These are phyloP conservation scores for Oceanites oceanicus DNA, from an alignment of 2,113 vertebrate species.

Conservation along the genomic window DNA sequence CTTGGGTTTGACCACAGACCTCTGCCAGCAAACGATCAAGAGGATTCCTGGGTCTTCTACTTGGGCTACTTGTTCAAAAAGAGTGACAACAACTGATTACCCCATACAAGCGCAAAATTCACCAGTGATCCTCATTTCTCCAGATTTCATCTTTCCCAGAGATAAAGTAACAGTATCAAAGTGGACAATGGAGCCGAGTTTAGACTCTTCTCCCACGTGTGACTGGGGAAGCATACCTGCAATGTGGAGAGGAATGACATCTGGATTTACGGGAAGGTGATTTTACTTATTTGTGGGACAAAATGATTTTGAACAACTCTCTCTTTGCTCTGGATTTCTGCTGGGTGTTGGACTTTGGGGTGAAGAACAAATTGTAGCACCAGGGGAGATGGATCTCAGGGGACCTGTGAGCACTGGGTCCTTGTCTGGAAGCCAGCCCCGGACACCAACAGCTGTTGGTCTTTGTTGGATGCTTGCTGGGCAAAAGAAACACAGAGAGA, in stretches of 20 bases:
- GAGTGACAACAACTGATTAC: neutral
- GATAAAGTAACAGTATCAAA: neutral
- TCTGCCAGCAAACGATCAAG: neutral
- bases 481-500: neutral
- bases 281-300: neutral
- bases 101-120: neutral
- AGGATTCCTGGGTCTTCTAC: neutral
- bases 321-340: neutral
- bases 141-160: neutral
- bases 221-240: neutral
- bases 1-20: conserved; percentile 37
- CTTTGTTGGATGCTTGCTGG: neutral
- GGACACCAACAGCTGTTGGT: neutral
- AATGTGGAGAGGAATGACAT: neutral
- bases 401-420: neutral
- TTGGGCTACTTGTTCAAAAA: neutral
- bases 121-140: neutral
- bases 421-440: neutral
- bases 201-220: neutral
- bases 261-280: neutral
- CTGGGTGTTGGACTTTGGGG: neutral
- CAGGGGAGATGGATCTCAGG: neutral
- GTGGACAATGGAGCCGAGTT: neutral
- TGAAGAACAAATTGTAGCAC: neutral
- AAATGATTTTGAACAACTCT: neutral